phyloP scores from a whole-genome alignment of 23 tunicate species.

The Clavelina lepadiformis region DNA sequence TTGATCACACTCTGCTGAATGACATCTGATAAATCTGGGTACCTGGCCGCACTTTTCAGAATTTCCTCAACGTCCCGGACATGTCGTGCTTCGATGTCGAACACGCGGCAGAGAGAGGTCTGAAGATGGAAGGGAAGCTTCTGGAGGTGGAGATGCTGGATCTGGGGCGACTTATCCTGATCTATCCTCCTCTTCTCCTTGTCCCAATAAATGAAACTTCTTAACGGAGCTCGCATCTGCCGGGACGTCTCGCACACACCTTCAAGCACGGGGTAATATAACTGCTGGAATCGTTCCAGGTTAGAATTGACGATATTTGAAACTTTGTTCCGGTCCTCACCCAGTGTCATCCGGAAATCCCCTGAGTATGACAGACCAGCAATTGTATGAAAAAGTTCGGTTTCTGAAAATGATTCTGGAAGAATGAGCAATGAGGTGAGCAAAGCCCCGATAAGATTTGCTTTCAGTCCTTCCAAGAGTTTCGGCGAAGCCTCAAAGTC shows the following conservation, averaged over 20 bases:
- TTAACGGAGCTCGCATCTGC: conserved; percentile 12
- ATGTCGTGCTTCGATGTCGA: conserved; percentile 62
- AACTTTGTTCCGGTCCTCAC: conserved; percentile 76
- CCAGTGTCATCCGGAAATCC: conserved; percentile 83
- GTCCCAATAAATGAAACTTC: conserved; percentile 52
- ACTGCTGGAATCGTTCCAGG: conserved; percentile 46
- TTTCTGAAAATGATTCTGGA: conserved; percentile 77
- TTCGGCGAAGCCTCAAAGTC: conserved; percentile 67
- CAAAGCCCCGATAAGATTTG: conserved; percentile 48
- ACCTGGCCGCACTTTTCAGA: conserved; percentile 62
- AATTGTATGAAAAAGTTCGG: conserved; percentile 44
- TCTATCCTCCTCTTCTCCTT: conserved; percentile 16
- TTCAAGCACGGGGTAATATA: conserved; percentile 66
- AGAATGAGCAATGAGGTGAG: conserved; percentile 52
- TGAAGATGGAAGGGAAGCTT: conserved; percentile 48
- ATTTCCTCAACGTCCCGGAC: conserved; percentile 85
- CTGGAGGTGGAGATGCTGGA: conserved; percentile 39
- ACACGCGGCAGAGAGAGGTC: conserved; percentile 42
- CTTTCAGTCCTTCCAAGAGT: conserved; percentile 53
- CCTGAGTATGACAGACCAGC: conserved; percentile 77
- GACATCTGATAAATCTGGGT: conserved; percentile 63
- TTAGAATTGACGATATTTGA: conserved; percentile 68
- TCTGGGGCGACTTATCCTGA: conserved; percentile 61
- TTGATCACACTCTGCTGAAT: conserved; percentile 40
- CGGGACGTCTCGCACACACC: conserved; percentile 39